Evolutionary conservation across 2,888 invertebrate species (phyloP).

Genomic region (Gandaritis pyraliata): DNA sequence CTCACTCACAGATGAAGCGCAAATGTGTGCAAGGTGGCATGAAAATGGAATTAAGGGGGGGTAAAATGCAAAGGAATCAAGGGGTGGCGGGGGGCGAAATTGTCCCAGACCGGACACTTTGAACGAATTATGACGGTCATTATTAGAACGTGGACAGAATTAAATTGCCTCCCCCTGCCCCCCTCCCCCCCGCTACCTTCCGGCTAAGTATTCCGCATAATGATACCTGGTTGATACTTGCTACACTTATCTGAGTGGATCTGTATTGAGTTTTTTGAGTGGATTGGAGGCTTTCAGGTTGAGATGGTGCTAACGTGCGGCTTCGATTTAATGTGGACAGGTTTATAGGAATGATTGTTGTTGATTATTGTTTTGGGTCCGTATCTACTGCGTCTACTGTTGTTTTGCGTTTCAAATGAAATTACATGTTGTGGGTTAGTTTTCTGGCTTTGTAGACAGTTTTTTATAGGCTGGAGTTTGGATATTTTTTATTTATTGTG

Average conservation of each 20-base stretch:
- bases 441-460: no score
- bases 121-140: constrained; percentile 87
- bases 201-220: constrained; percentile 82
- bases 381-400: no score
- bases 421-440: no score
- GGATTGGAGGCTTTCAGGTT: constrained; percentile 26
- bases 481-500: no score
- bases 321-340: constrained; percentile 9
- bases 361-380: constrained; percentile 3
- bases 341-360: neutral
- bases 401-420: no score
- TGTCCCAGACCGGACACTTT: constrained; percentile 85
- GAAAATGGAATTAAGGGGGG: constrained; percentile 82
- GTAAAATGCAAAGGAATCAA: constrained; percentile 82
- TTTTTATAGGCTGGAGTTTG: no score
- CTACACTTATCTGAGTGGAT: constrained; percentile 66
- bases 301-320: constrained; percentile 15
- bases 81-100: constrained; percentile 69
- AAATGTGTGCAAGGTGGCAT: constrained; percentile 82
- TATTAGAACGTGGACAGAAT: constrained; percentile 87
- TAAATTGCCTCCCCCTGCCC: constrained; percentile 82
- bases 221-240: constrained; percentile 80
- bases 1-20: constrained; percentile 63
- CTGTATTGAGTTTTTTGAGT: constrained; percentile 39
- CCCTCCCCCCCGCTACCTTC: constrained; percentile 59